Evolutionary conservation across 2,888 invertebrate genomes (phyloP), one percentile per base, ranked within the genome.

Genomic region (Cheilosia urbana): DNA sequence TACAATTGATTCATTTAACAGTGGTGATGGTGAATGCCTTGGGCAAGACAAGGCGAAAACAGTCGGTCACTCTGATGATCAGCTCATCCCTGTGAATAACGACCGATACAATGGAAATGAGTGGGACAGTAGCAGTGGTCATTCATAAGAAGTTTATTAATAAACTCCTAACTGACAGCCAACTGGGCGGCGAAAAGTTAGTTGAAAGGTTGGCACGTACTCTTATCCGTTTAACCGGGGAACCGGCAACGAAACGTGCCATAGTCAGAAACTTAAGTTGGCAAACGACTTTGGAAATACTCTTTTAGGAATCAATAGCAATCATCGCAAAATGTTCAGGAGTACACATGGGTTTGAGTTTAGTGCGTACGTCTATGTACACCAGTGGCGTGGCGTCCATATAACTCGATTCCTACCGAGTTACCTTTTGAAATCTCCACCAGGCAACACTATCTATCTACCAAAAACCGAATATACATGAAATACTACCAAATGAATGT

Each of bases 121-220:
- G 27, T 27, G 27, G 27, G 27, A 34, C 11, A 11, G 34, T 11
- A 34, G 34, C 34, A 34, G 4, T 49, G 17, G n/a, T 17, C 34
- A 53, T 53, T 66, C 24, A 27, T 53, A 24, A 53, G 53, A 53
- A 24, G 47, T 42, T 66, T 66, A 66, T 53, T 40, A 53, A 53
- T 40, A 66, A 37, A 40, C 11, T 24, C 15, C 15, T n/a, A 3
- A 63, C 24, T 40, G 51, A 66, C 65, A 53, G 11, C 24, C 51
- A 15, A 24, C 11, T 40, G 51, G n/a, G 24, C 27, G 9, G 13
- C 27, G 27, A 42, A n/a, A 27, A 6, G 53, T 42, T 17, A 30
- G 19, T 47, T 11, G 11, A 37, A 51, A 51, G n/a, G 7, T 19
- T 15, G 27, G 66, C 13, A 66, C 66, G 42, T 66, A 40, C 17